phyloP scores from a whole-genome alignment of 2,797 vertebrate species.

The Microchirus variegatus region DNA sequence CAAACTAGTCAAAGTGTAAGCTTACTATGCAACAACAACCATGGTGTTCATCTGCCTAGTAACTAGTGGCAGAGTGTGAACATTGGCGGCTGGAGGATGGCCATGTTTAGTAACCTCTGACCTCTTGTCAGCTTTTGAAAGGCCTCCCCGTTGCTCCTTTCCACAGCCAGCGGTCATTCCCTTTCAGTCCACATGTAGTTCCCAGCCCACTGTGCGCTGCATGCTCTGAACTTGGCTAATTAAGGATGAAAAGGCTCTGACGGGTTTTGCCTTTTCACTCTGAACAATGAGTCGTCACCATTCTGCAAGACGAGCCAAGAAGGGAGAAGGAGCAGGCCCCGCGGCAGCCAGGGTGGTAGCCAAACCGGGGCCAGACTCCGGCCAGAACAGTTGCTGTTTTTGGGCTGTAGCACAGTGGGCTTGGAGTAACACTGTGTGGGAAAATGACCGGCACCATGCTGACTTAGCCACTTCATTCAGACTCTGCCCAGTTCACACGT shows the following conservation, averaged over 20 bases:
- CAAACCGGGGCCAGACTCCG: slow-evolving; percentile 46
- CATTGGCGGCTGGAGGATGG: slow-evolving; percentile 39
- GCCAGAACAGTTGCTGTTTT: slow-evolving; percentile 62
- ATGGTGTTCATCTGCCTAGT: slow-evolving; percentile 10
- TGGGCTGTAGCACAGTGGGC: slow-evolving; percentile 47
- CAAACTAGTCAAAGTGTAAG: too few relatives aligned
- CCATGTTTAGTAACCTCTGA: slow-evolving; percentile 60
- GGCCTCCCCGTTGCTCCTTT: slow-evolving; percentile 59
- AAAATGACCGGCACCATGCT: slow-evolving; percentile 51
- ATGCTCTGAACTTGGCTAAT: slow-evolving; percentile 75
- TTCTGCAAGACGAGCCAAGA: slow-evolving; percentile 34
- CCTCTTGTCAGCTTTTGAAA: slow-evolving; percentile 56
- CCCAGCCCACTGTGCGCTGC: slow-evolving; percentile 56
- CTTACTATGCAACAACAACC: too few relatives aligned
- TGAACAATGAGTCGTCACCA: slow-evolving; percentile 56
- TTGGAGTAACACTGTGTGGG: slow-evolving; percentile 54
- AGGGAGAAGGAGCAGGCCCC: slow-evolving; percentile 28
- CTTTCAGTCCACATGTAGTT: slow-evolving; percentile 63
- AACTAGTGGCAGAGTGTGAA: slow-evolving; percentile 31
- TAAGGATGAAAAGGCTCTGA: slow-evolving; percentile 70
- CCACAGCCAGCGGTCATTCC: slow-evolving; percentile 37
- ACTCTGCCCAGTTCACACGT: slow-evolving; percentile 29
- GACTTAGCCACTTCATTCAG: slow-evolving; percentile 44
- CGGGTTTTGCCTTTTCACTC: slow-evolving; percentile 61
- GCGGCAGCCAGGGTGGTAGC: slow-evolving; percentile 27